Evolutionary conservation across 1,140 invertebrate genomes (phyloP).

Genomic region (Diabrotica virgifera): DNA sequence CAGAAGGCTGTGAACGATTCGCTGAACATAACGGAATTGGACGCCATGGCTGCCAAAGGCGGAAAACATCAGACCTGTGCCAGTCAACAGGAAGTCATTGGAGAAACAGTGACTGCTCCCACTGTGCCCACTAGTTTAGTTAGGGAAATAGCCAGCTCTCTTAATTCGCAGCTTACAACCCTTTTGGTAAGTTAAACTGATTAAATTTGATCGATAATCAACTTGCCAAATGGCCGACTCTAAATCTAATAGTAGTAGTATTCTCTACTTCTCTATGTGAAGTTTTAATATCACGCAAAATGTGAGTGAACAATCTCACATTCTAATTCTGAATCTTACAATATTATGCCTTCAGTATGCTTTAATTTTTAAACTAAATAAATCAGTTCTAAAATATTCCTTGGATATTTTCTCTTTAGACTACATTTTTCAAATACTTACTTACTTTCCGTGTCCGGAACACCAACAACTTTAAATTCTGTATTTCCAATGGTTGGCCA

Average conservation of each 20-base stretch:
- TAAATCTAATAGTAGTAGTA: background rate
- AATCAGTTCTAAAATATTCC: too few species aligned
- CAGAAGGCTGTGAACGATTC: slow-evolving; percentile 52
- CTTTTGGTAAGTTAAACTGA: slow-evolving; percentile 52
- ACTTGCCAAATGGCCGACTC: slow-evolving; percentile 18
- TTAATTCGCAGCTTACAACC: slow-evolving; percentile 58
- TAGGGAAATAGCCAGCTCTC: slow-evolving; percentile 51
- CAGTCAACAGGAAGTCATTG: slow-evolving; percentile 30
- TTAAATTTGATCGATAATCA: slow-evolving; percentile 10
- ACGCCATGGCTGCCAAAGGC: slow-evolving; percentile 45
- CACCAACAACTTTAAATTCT: too few species aligned
- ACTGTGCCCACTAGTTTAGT: slow-evolving; percentile 53
- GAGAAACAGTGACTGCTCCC: slow-evolving; percentile 19
- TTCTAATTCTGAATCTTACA: too few species aligned
- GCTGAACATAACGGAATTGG: slow-evolving; percentile 52
- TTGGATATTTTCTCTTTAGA: too few species aligned
- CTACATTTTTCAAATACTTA: too few species aligned
- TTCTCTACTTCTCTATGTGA: background rate
- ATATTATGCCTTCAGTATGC: too few species aligned
- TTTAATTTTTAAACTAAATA: too few species aligned
- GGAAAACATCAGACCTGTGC: slow-evolving; percentile 37
- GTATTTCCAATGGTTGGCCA: too few species aligned
- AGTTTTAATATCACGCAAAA: too few species aligned
- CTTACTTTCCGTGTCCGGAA: too few species aligned
- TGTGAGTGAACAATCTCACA: too few species aligned